Evolutionary conservation across 2,888 invertebrate genomes (phyloP), one percentile per base, ranked within the genome.

Genomic region (Cantharis rustica): DNA sequence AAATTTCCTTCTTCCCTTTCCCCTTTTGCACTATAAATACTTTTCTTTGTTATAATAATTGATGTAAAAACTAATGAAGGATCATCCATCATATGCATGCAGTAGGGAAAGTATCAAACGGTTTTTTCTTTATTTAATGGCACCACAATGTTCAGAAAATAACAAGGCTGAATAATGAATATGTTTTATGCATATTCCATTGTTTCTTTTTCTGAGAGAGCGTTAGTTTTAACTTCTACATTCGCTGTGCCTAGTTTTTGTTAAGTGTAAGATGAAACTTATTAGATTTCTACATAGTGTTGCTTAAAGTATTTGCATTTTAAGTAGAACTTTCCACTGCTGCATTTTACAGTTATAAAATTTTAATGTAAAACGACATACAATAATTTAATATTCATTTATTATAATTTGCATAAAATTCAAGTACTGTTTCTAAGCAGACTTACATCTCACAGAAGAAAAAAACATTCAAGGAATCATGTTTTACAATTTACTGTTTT

Each of bases 91-190:
- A 47, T 47, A n/a, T n/a, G 7, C n/a, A 47, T 47, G 47, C 47
- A 47, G 47, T 47, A 47, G 47, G 47, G n/a, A 47, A 47, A 47
- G 47, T 47, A 47, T 47, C 47, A 47, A 47, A 47, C 47, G n/a
- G 7, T 47, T n/a, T 47, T 47, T 47, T 47, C 47, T 47, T 47
- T n/a, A 47, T 47, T 47, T 47, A 47, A 47, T 47, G 47, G 47
- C 47, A 47, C 47, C 47, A 47, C 47, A 47, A 47, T 47, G 47
- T 47, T 47, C 47, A 20, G 17, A 23, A 66, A 82, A 83, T 84
- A 84, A 84, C 82, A 83, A 84, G 81, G 81, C 75, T 76, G 75
- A 81, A 83, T 84, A 84, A 84, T 83, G 84, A 84, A 83, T 83
- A 83, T 80, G 80, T 83, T 84, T 84, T 84, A 83, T 84, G 84